Evolutionary conservation across 2,113 vertebrate genomes (phyloP).

Genomic region (Gymnarchus niloticus): DNA sequence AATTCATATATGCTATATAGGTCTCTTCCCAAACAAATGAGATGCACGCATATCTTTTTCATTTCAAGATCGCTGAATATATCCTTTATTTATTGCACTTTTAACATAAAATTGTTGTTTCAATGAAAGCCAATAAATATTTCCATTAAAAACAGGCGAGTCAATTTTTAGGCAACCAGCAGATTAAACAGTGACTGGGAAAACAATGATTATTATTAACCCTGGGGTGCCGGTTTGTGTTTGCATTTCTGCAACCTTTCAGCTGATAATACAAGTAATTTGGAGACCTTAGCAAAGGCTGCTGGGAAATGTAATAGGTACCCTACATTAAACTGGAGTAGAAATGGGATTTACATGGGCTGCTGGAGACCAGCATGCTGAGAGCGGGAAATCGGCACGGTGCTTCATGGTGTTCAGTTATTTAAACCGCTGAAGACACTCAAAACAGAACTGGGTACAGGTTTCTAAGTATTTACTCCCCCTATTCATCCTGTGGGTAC

Average conservation of each 20-base stretch:
- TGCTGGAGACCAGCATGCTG: background rate
- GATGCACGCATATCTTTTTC: slow-evolving; percentile 26
- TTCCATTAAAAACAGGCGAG: slow-evolving; percentile 45
- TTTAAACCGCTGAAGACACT: slow-evolving; percentile 3
- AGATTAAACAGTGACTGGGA: slow-evolving; percentile 44
- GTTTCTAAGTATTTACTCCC: background rate
- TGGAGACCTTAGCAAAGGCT: slow-evolving; percentile 30
- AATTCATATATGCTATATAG: slow-evolving; percentile 50
- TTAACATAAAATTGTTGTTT: slow-evolving; percentile 50
- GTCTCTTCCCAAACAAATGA: slow-evolving; percentile 51
- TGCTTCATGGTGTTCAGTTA: background rate
- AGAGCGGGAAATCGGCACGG: slow-evolving; percentile 20
- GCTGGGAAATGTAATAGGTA: slow-evolving; percentile 27
- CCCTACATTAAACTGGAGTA: slow-evolving; percentile 33
- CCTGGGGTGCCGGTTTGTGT: slow-evolving; percentile 30
- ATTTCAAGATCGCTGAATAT: slow-evolving; percentile 41
- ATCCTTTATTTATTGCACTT: slow-evolving; percentile 50
- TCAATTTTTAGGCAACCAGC: slow-evolving; percentile 53
- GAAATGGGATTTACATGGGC: slow-evolving; percentile 23
- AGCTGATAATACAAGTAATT: slow-evolving; percentile 41
- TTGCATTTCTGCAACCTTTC: slow-evolving; percentile 29
- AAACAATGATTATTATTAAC: slow-evolving; percentile 47
- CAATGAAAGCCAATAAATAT: slow-evolving; percentile 44
- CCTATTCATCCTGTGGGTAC: background rate
- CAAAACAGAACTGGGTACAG: background rate